Evolutionary conservation across 2,797 vertebrate species (phyloP).

Genomic region (Spea hammondii): DNA sequence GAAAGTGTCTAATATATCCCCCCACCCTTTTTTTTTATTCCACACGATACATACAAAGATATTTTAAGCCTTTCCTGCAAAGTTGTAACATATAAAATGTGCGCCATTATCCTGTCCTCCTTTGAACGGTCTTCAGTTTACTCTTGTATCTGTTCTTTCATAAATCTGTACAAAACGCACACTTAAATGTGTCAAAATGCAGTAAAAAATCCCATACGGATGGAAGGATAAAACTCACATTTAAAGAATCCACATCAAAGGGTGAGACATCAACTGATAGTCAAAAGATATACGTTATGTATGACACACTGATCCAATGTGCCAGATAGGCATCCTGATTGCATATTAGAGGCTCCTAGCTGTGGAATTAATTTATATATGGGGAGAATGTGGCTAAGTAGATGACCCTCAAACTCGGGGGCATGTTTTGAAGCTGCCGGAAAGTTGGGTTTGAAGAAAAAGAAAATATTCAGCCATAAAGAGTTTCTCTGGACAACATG

Average conservation of each 20-base stretch:
- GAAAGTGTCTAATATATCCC: slow-evolving; percentile 4
- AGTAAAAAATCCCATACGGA: neutral
- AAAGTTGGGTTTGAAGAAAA: neutral
- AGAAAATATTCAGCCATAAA: neutral
- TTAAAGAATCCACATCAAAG: slow-evolving; percentile 6
- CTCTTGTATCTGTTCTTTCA: neutral
- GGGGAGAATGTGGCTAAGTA: neutral
- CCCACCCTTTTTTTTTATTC: neutral
- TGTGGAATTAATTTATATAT: slow-evolving; percentile 1
- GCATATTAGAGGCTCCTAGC: neutral
- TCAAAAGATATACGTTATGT: neutral
- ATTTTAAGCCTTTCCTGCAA: neutral
- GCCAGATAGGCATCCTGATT: neutral
- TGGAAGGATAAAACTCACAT: neutral
- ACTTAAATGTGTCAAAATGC: neutral
- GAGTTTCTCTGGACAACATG: neutral
- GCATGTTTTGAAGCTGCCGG: neutral
- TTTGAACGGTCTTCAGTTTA: neutral
- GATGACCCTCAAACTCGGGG: neutral
- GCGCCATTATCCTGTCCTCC: neutral
- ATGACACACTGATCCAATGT: neutral
- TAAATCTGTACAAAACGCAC: neutral
- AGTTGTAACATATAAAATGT: neutral
- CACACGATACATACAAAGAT: neutral
- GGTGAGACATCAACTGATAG: neutral